phyloP scores from a whole-genome alignment of 2,797 vertebrate genomes.

The Xenops minutus region DNA sequence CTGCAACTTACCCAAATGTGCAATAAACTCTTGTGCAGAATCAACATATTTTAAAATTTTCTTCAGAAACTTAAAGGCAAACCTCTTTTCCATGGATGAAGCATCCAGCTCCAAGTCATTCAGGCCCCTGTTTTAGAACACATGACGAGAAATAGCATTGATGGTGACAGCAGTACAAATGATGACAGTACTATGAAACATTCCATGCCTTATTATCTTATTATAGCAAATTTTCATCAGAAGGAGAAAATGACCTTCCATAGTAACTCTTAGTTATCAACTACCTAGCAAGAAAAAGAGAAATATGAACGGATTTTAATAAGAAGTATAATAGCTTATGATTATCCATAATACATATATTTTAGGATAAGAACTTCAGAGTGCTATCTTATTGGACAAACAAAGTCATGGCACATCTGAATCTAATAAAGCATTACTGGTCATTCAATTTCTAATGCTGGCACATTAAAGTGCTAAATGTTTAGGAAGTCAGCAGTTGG shows the following conservation, averaged over 20 bases:
- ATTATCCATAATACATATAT: neutral
- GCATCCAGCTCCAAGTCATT: too few relatives aligned
- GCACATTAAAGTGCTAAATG: neutral
- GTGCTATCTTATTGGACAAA: neutral
- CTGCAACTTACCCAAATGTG: slow-evolving; percentile 87
- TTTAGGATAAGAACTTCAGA: neutral
- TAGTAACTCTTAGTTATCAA: neutral
- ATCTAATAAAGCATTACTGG: neutral
- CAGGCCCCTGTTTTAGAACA: too few relatives aligned
- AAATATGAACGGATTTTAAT: neutral
- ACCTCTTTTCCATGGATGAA: slow-evolving; percentile 95
- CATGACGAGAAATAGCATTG: neutral
- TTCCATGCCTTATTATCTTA: neutral
- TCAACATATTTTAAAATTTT: slow-evolving; percentile 97
- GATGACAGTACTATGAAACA: neutral
- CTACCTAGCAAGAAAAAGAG: neutral
- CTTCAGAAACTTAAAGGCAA: slow-evolving; percentile 96
- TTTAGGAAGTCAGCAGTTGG: neutral
- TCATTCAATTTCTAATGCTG: neutral
- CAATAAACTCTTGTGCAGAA: slow-evolving; percentile 95
- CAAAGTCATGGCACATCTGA: neutral
- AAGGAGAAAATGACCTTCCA: neutral
- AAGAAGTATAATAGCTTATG: neutral
- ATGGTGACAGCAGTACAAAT: neutral
- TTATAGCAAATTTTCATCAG: neutral